These are phyloP conservation scores for Uropsilus gracilis DNA, from an alignment of 2,113 vertebrate species.

Conservation along the genomic window DNA sequence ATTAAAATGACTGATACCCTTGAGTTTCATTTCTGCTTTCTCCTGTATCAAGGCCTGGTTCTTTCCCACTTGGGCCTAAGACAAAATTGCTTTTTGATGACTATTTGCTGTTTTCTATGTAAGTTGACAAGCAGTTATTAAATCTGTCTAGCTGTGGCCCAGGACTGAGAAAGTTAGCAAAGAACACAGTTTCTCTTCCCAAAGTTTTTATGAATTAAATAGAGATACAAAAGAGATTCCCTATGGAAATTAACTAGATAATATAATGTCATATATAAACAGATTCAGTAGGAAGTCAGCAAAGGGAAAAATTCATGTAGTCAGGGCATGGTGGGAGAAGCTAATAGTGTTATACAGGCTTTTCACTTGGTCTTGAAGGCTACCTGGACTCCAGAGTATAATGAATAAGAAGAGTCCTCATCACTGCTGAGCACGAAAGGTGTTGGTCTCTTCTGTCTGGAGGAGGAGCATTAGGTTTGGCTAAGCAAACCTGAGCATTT, in stretches of 20 bases:
- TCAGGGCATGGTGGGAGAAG: neutral
- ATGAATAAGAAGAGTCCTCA: neutral
- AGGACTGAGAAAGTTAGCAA: neutral
- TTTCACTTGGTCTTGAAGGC: neutral
- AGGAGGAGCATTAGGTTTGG: neutral
- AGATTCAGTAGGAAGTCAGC: neutral
- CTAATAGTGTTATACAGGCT: neutral
- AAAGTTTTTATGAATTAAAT: conserved; percentile 28
- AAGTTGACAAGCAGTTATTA: conserved; percentile 14
- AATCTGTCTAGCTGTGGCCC: neutral
- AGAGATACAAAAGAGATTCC: neutral
- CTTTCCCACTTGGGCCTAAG: neutral
- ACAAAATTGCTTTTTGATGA: conserved; percentile 13
- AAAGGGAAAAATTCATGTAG: neutral
- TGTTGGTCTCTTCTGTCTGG: neutral
- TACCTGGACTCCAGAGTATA: neutral
- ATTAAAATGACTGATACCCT: neutral
- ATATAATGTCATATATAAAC: neutral
- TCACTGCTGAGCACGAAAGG: neutral
- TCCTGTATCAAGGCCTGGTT: neutral
- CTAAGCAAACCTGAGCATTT: neutral
- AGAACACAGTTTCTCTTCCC: neutral
- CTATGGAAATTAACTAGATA: neutral
- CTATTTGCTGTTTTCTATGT: neutral
- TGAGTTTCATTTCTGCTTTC: neutral